Evolutionary conservation across 2,888 invertebrate genomes (phyloP), one percentile per base, ranked within the genome.

Genomic region (Cinara cedri): DNA sequence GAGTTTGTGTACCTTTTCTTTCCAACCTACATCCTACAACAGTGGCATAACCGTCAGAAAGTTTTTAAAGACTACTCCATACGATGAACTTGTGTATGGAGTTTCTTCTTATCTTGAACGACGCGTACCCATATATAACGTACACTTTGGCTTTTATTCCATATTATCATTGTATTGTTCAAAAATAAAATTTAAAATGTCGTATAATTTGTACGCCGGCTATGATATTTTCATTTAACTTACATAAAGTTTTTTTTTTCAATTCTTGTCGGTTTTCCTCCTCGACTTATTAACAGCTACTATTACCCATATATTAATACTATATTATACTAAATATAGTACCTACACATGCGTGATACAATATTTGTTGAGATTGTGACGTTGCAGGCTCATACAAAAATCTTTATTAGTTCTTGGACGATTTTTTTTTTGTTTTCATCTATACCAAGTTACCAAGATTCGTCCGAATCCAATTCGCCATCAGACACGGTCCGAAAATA

Each of bases 121-220:
- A 10, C 42, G 34, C 34, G 34, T 34, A 34, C 34, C 3, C 34
- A n/a, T n/a, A n/a, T n/a, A 42, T 42, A 44, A 71, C 44, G 55
- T 71, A 55, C 21, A 44, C 55, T 71, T 71, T 55, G 71, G 71
- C 34, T 55, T 70, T 71, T 42, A 71, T 71, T 55, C 71, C 71
- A 70, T n/a, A n/a, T n/a, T n/a, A n/a, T n/a, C n/a, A n/a, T n/a
- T n/a, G 55, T 21, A 70, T 14, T 21, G 21, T 44, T 55, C 42
- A 55, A 55, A 55, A 71, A 71, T 71, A 55, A 55, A 34, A 71
- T 55, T 21, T 55, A 42, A 42, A 21, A 19, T 42, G 16, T 16
- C 55, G 55, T 71, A 44, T 34, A 34, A 71, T 71, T 71, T 34
- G 6, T 71, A 71, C 42, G 55, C 51, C 10, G 42, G 10, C 42